Evolutionary conservation across 2,888 invertebrate genomes (phyloP), one percentile per base, ranked within the genome.

Genomic region (Plusia festucae): DNA sequence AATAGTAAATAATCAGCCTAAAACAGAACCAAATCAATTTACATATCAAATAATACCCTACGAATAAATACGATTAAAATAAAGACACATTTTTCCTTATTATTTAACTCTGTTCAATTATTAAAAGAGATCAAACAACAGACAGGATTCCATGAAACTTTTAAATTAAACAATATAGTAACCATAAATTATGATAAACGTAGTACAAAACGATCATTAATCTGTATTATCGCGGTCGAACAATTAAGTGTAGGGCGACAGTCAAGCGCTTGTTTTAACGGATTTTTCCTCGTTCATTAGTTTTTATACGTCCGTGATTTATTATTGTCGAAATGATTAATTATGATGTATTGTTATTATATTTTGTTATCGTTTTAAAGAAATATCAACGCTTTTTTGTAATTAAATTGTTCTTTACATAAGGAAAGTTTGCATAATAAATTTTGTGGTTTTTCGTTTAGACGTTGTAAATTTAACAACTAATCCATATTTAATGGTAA

Each of bases 221-320:
- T 86, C 85, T 78, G 72, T 72, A 84, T 85, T 85, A 85, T 81
- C 83, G 80, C 76, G 78, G 81, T 81, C 71, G 67, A 72, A 72
- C 83, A 84, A 86, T 87, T 83, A 85, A 87, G 84, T 79, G 81
- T 78, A 77, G 79, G 69, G 77, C 46, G 80, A 81, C 80, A 79
- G 61, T 53, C 65, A 66, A 73, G 55, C 66, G 65, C 54, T 77
- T 75, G 75, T 80, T 80, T 77, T 53, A 73, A 53, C 59, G 69
- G 79, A 71, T 77, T 73, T 79, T 81, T 71, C 78, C 73, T 71
- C 54, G 65, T 70, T 71, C 65, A 78, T 79, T 68, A 71, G 59
- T 70, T 79, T 71, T 62, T 22, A 65, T 70, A 65, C 34, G 61
- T 53, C 57, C 18, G 52, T 72, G 72, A 76, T 69, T 74, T 69